phyloP scores from a whole-genome alignment of 2,113 vertebrate genomes.

The Verasper variegatus region DNA sequence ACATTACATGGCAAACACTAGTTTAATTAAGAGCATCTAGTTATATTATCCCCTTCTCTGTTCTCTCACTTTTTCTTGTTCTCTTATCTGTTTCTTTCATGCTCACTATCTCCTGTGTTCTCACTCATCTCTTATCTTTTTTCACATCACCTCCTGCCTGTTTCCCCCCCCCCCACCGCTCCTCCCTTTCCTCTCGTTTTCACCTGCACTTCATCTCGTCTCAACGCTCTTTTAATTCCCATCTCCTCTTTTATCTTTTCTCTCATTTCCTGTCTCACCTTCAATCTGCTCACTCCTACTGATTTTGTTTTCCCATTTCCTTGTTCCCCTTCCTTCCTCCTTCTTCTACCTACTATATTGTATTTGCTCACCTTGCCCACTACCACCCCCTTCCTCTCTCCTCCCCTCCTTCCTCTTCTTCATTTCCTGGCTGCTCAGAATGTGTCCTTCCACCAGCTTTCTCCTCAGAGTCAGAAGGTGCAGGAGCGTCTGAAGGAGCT shows the following conservation, averaged over 20 bases:
- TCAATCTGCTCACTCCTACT: background rate
- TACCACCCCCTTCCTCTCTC: too few species aligned
- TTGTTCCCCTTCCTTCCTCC: background rate
- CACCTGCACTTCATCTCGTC: background rate
- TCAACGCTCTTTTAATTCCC: slow-evolving; percentile 5
- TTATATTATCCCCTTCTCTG: background rate
- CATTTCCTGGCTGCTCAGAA: slow-evolving; percentile 75
- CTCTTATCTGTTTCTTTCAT: background rate
- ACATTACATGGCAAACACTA: background rate
- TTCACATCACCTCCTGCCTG: slow-evolving; percentile 16
- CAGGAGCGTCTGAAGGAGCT: slow-evolving; percentile 89
- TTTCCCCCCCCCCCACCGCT: background rate
- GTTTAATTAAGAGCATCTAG: background rate
- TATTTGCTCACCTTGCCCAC: background rate
- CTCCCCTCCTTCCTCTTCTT: background rate
- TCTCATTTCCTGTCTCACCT: background rate
- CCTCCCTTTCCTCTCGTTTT: background rate
- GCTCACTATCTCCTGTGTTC: slow-evolving; percentile 1
- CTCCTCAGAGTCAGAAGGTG: slow-evolving; percentile 91
- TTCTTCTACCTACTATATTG: background rate
- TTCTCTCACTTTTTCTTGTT: background rate
- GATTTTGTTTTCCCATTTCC: background rate
- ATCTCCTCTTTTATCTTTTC: slow-evolving; percentile 1
- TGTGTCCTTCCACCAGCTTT: slow-evolving; percentile 87
- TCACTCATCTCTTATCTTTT: slow-evolving; percentile 4